These are phyloP conservation scores for Lycia hirtaria DNA, from an alignment of 2,888 invertebrate species.

Conservation along the genomic window DNA sequence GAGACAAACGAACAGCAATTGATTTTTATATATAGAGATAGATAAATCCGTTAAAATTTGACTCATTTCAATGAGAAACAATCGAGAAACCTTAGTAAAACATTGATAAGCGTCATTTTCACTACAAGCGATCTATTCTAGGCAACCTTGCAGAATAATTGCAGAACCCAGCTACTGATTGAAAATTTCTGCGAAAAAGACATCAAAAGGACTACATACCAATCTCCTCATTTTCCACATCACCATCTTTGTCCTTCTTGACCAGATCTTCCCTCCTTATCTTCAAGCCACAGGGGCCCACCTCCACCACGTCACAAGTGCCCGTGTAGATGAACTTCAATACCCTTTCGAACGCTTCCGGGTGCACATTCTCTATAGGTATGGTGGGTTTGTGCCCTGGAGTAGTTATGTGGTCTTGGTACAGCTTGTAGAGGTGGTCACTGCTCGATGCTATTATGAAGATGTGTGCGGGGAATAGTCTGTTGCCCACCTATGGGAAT, in stretches of 20 bases:
- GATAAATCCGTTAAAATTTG: no score
- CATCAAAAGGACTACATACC: conserved; percentile 55
- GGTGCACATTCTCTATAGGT: conserved; percentile 81
- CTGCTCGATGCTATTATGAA: conserved; percentile 89
- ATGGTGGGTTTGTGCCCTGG: conserved; percentile 70
- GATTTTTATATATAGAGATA: no score
- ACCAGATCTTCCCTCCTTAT: conserved; percentile 73
- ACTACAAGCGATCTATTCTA: no score
- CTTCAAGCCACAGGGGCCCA: conserved; percentile 80
- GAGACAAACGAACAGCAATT: no score
- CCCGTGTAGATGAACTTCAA: conserved; percentile 89
- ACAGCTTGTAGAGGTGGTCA: conserved; percentile 86
- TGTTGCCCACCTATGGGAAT: conserved; percentile 81
- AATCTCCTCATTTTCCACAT: conserved; percentile 58
- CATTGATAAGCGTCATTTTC: no score
- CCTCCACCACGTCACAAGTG: conserved; percentile 85
- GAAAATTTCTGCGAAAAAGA: conserved; percentile 58
- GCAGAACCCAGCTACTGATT: no score
- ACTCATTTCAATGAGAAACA: no score
- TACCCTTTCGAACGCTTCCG: conserved; percentile 90
- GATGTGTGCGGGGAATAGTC: conserved; percentile 89
- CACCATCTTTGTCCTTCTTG: conserved; percentile 64
- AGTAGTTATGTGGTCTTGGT: conserved; percentile 63
- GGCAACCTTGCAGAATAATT: no score
- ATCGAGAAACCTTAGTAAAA: no score